phyloP scores from a whole-genome alignment of 2,797 vertebrate species.

The Intellagama lesueurii region DNA sequence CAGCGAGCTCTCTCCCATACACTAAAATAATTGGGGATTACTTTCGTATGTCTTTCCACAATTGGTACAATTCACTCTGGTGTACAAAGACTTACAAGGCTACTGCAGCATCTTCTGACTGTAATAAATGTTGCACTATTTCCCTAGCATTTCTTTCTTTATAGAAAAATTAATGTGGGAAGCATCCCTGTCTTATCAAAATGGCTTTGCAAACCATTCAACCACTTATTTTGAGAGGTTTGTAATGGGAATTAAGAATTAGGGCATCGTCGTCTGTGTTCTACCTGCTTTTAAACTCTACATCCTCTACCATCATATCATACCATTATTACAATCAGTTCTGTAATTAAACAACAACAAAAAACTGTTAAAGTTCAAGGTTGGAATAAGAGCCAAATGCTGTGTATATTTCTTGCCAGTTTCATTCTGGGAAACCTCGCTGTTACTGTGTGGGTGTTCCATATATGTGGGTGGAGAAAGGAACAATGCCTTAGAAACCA shows the following conservation, averaged over 20 bases:
- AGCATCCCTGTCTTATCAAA: not conserved
- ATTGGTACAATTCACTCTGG: not conserved
- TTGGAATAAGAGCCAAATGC: slow-evolving; percentile 32
- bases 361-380: slow-evolving; percentile 35
- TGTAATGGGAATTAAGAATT: not conserved
- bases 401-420: slow-evolving; percentile 61
- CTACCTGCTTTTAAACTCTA: slow-evolving; percentile 31
- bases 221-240: not conserved
- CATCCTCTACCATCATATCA: not conserved
- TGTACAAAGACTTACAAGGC: not conserved
- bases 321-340: slow-evolving; percentile 11
- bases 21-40: not conserved
- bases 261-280: not conserved
- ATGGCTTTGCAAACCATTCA: not conserved
- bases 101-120: not conserved
- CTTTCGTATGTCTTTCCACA: no score
- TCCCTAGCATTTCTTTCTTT: not conserved
- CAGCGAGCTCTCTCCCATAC: not conserved
- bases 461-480: slow-evolving; percentile 48
- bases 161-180: not conserved
- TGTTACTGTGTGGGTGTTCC: slow-evolving; percentile 5
- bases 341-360: not conserved
- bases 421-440: slow-evolving; percentile 72
- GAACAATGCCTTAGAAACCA: slow-evolving; percentile 64
- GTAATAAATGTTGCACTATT: not conserved